Base-by-base conservation (phyloP, 23 tunicate species). In the Styela clava region DNA sequence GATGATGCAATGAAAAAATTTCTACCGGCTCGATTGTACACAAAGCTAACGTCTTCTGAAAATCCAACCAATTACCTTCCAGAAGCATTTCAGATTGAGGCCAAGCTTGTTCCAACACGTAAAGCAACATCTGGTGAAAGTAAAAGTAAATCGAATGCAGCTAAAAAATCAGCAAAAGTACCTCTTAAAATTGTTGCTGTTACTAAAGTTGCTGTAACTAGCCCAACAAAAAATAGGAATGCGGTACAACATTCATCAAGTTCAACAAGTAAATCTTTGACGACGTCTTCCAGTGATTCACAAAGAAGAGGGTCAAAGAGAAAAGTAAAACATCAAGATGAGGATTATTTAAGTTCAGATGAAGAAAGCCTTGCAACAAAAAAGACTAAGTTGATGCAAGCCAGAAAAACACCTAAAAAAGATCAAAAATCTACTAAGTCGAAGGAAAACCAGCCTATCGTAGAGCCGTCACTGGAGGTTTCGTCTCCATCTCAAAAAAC, bases 1-100 rank as follows among this genome's bases (percentile, higher is more conserved):
- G 93, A 93, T 30, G 85, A 81, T 33, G 78, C 89, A 9, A 87
- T 93, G 28, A 71, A 69, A 28, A 79, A 79, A 30, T 91, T 82
- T 74, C 81, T 91, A 24, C 91, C 97, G 33, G 25, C 79, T 24
- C 72, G 82, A 2, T 82, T 91, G 16, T 91, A 74, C 52, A 78
- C 88, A 1, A 71, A 56, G 35, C 86, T 91, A 73, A 31, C 20
- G 16, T 22, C 27, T 24, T 33, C 33, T 26, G 81, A 76, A 76
- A 76, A 76, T 52, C 27, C 31, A 27, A 27, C 35, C 37, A 76
- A 36, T 76, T 76, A 76, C 65, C 81, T 76, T 22, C 81, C 81
- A 9, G 65, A 76, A 76, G 64, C 64, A 26, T 76, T 76, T 27
- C 81, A 76, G n/a, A 44, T 76, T 25, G 65, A 52, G 21, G 16